Evolutionary conservation across 2,113 vertebrate genomes (phyloP), one percentile per base, ranked within the genome.

Genomic region (Gallinago undulata): DNA sequence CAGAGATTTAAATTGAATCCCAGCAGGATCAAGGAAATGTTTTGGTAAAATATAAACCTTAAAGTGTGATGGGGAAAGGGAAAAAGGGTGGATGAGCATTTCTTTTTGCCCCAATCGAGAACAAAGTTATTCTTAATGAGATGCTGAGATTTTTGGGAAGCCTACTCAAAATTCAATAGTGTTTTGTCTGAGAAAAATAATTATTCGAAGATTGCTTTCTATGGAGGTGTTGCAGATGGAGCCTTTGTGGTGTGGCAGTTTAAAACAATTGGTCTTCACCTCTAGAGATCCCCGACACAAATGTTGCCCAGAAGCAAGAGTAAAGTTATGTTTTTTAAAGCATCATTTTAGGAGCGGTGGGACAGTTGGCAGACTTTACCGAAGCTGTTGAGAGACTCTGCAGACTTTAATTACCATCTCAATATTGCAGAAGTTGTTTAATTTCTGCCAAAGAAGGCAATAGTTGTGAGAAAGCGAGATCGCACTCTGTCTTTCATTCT

Each of bases 191-290:
- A 76, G 79, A 94, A 97, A 96, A 93, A 78, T 89, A 95, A 96
- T 96, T 97, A 95, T 87, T 96, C 2, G 1, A 77, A 91, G 67
- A 96, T 91, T 89, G 64, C 80, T 95, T 94, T 94, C 74, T 90
- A 19, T 50, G 66, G 91, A 94, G 87, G 64, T 79, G 89, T 89
- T 96, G 85, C 93, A 97, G 95, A 96, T 97, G 96, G 96, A 97
- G 83, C 39, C 66, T 97, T 96, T 95, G 89, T 92, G 93, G 68
- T 89, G 55, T 75, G 79, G 72, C 75, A 85, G 77, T 95, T 96
- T 96, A 94, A 97, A 97, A 95, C 96, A 97, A 97, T 96, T 88
- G 94, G 72, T 92, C 94, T 95, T 91, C 89, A 94, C 82, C 95
- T 96, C 97, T 87, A 57, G 95, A 95, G 94, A 94, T 73, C 86